Evolutionary conservation across 1,140 invertebrate genomes (phyloP).

Genomic region (Drosophila guanche): DNA sequence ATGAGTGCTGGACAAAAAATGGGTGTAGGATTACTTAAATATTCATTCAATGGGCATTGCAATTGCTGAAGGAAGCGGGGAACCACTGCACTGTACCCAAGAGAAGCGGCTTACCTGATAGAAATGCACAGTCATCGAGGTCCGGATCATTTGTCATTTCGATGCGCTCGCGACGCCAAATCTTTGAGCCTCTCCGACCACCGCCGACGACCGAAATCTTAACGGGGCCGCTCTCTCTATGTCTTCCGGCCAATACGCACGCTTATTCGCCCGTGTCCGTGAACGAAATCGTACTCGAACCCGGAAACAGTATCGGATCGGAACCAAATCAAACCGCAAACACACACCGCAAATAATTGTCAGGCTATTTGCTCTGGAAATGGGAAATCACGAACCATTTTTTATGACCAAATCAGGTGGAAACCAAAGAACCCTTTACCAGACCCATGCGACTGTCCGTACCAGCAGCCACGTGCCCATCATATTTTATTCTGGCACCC

Average conservation of each 20-base stretch:
- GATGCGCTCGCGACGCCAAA: constrained; percentile 84
- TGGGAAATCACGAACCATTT: constrained; percentile 46
- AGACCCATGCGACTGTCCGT: constrained; percentile 5
- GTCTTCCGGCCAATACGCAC: constrained; percentile 84
- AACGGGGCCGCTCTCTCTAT: constrained; percentile 83
- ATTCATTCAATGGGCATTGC: constrained; percentile 42
- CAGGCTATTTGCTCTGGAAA: constrained; percentile 29
- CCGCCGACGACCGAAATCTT: constrained; percentile 84
- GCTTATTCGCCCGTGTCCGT: constrained; percentile 63
- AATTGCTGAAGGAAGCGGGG: constrained; percentile 12
- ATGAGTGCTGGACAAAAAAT: constrained; percentile 62
- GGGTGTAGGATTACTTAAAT: constrained; percentile 35
- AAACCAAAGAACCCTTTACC: constrained; percentile 36
- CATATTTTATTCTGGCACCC: constrained; percentile 37
- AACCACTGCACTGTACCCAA: too few species aligned
- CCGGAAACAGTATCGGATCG: not conserved
- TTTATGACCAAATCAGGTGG: constrained; percentile 40
- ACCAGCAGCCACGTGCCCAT: constrained; percentile 34
- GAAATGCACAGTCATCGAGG: constrained; percentile 95
- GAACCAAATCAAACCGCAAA: constrained; percentile 25
- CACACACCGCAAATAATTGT: constrained; percentile 43
- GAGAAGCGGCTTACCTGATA: constrained; percentile 88
- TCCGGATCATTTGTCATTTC: constrained; percentile 90
- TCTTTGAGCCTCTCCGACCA: constrained; percentile 82
- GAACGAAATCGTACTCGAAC: constrained; percentile 28